Evolutionary conservation across 2,888 invertebrate species (phyloP).

Genomic region (Drosophila gaucha): DNA sequence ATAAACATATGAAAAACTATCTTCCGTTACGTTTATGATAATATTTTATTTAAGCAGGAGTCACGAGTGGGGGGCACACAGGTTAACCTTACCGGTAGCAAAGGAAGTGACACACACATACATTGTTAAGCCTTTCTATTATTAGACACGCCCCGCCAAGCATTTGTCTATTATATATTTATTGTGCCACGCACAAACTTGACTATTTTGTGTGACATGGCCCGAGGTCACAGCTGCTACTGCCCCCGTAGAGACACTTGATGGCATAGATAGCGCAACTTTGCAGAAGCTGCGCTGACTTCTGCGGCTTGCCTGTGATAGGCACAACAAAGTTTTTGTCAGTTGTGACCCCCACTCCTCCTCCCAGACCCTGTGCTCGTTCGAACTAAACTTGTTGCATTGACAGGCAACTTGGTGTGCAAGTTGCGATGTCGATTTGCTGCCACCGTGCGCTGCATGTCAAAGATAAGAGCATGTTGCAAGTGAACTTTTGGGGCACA

Average conservation of each 20-base stretch:
- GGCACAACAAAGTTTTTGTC: slow-evolving; percentile 67
- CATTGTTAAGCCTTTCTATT: slow-evolving; percentile 11
- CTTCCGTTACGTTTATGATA: slow-evolving; percentile 72
- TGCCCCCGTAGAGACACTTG: slow-evolving; percentile 3
- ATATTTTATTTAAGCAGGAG: slow-evolving; percentile 72
- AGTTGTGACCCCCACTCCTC: slow-evolving; percentile 4
- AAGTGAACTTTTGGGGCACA: slow-evolving; percentile 36
- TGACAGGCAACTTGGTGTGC: slow-evolving; percentile 55
- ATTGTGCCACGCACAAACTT: slow-evolving; percentile 46
- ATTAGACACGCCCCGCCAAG: slow-evolving; percentile 48
- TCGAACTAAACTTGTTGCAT: slow-evolving; percentile 67
- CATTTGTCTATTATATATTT: slow-evolving; percentile 66
- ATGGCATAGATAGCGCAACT: slow-evolving; percentile 50
- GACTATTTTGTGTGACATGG: slow-evolving; percentile 28
- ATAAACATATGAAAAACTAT: slow-evolving; percentile 77
- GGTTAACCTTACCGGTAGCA: slow-evolving; percentile 1
- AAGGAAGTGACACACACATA: slow-evolving; percentile 13
- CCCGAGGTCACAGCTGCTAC: slow-evolving; percentile 26
- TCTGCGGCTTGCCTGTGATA: slow-evolving; percentile 66
- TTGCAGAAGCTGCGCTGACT: slow-evolving; percentile 57
- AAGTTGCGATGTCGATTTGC: slow-evolving; percentile 40
- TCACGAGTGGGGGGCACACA: neutral
- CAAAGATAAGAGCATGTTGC: slow-evolving; percentile 48
- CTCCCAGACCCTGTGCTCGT: neutral
- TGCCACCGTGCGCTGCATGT: slow-evolving; percentile 35